Percentiles rank a stretch among this genome's conserved stretches.
Evolutionary conservation across 1,140 invertebrate species (phyloP).

Genomic region (Ephestia elutella): DNA sequence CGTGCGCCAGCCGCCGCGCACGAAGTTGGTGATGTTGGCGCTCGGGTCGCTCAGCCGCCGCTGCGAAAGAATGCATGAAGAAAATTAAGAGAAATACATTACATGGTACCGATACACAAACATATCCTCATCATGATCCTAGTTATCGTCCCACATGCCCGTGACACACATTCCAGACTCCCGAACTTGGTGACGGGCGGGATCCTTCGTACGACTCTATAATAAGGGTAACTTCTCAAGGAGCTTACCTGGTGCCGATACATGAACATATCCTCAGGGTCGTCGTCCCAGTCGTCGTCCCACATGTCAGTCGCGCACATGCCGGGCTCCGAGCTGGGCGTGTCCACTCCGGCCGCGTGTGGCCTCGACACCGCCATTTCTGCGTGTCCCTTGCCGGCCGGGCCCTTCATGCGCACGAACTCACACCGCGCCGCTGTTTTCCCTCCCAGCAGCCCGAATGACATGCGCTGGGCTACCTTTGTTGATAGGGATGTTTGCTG

Average conservation of each 20-base stretch:
- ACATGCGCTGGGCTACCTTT: constrained; percentile 97
- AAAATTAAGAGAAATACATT: too few species aligned
- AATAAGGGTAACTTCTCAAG: too few species aligned
- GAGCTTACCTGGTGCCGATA: constrained; percentile 82
- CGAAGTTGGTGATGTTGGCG: constrained; percentile 92
- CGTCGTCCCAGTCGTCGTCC: constrained; percentile 90
- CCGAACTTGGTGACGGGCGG: constrained; percentile 95
- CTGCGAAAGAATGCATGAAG: constrained; percentile 61
- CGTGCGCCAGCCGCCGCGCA: constrained; percentile 86
- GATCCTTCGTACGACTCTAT: too few species aligned
- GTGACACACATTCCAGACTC: constrained; percentile 90
- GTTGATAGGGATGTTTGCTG: constrained; percentile 93
- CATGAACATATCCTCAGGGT: constrained; percentile 88
- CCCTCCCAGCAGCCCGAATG: constrained; percentile 89
- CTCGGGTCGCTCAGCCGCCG: constrained; percentile 94
- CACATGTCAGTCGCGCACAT: constrained; percentile 88
- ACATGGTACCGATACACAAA: constrained; percentile 88
- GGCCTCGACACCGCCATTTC: constrained; percentile 98
- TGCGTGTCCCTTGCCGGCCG: constrained; percentile 95
- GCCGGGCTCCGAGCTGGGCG: constrained; percentile 94
- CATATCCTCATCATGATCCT: constrained; percentile 90
- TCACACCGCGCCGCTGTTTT: constrained; percentile 89
- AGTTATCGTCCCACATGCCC: constrained; percentile 90
- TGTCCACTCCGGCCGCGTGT: constrained; percentile 93
- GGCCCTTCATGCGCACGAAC: constrained; percentile 98